Evolutionary conservation across 2,113 vertebrate species (phyloP).

Genomic region (Menura novaehollandiae): DNA sequence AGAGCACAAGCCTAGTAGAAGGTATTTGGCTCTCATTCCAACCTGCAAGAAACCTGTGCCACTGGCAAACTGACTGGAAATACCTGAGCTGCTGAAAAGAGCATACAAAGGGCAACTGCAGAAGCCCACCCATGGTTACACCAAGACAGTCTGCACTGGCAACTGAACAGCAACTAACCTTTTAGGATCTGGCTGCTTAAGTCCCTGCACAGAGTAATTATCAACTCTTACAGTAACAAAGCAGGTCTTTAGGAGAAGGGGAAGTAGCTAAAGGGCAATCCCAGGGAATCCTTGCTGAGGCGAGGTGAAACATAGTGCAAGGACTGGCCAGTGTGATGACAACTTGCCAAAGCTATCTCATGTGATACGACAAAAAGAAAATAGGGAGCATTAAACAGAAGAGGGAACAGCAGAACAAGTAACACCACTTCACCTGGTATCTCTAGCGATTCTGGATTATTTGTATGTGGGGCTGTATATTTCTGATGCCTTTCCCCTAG

Average conservation of each 20-base stretch:
- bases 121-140: background rate
- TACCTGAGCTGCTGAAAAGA: background rate
- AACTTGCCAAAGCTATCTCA: background rate
- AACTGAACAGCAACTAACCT: background rate
- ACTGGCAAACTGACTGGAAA: background rate
- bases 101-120: background rate
- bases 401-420: background rate
- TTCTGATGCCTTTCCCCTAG: background rate
- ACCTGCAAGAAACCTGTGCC: background rate
- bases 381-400: background rate
- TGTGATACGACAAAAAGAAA: background rate
- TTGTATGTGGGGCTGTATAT: background rate
- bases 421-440: background rate
- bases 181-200: background rate
- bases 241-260: background rate
- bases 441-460: background rate
- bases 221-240: background rate
- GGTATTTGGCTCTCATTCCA: background rate
- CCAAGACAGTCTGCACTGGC: background rate
- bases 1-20: background rate
- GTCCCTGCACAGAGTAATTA: background rate
- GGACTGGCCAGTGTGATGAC: background rate
- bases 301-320: background rate
- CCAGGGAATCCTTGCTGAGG: background rate
- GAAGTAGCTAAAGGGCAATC: background rate